Evolutionary conservation across 2,797 vertebrate genomes (phyloP), one percentile per base, ranked within the genome.

Genomic region (Borostomias antarcticus): DNA sequence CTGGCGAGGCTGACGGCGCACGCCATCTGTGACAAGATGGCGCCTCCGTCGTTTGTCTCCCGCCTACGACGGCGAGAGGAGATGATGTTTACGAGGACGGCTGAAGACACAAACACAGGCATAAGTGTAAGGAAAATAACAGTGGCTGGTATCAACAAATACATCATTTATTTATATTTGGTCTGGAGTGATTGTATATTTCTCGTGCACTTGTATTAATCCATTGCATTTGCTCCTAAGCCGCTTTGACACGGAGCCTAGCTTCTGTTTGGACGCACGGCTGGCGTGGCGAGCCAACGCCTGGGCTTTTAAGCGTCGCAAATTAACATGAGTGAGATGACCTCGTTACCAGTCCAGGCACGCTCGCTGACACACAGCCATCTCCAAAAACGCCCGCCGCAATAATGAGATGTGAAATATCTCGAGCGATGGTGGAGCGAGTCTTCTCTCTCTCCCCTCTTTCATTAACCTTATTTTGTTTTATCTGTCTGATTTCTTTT

Each of bases 401-500:
- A 83, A n/a, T 87, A 89, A 89, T 87, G 84, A 88, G 85, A 88
- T 82, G 76, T 78, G 79, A 85, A 79, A 80, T 85, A 86, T 82
- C 87, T 89, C 87, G 87, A 86, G 80, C 79, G 75, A 75, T 82
- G 73, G 69, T 72, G 83, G 81, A 73, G 77, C 59, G 32, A 86
- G 72, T 25, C 48, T 69, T 58, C 37, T 79, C 59, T 79, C 68
- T 68, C 74, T 58, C 64, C 67, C 33, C 57, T 59, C n/a, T 35
- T n/a, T 19, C 58, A 30, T 28, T 25, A 28, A n/a, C n/a, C n/a
- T 51, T 21, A 35, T 67, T 40, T 59, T 37, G 47, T 51, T 50
- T 30, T 50, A n/a, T 47, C 52, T 40, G 47, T 28, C 32, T 52
- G 7, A 21, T 19, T 26, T 52, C 17, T 37, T 4, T 17, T 23